Conservation (phyloP, 2,113 vertebrate species). For the Martes martes region DNA sequence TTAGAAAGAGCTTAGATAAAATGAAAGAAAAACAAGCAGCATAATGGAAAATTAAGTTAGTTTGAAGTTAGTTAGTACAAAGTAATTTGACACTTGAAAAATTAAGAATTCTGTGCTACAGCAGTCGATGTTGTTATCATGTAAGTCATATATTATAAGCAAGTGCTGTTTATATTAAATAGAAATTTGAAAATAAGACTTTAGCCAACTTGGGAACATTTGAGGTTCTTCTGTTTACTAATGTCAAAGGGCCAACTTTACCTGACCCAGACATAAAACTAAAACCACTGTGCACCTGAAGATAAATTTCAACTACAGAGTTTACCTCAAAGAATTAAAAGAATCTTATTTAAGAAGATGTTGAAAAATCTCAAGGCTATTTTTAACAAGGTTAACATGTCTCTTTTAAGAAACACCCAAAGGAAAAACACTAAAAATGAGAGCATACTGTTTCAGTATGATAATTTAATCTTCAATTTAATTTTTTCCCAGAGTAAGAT, state of each 20-base stretch:
- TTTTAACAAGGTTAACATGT: constrained; percentile 19
- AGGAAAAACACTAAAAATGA: constrained; percentile 21
- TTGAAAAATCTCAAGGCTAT: constrained; percentile 38
- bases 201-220: constrained; percentile 24
- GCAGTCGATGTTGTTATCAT: neutral
- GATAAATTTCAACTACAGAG: constrained; percentile 22
- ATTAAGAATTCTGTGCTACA: constrained; percentile 21
- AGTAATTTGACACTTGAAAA: constrained; percentile 35
- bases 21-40: constrained; percentile 79
- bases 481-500: neutral
- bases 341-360: constrained; percentile 8
- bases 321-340: constrained; percentile 2
- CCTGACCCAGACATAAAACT: constrained; percentile 13
- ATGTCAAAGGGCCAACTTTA: constrained; percentile 49
- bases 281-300: constrained; percentile 39
- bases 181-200: constrained; percentile 32
- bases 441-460: constrained; percentile 38
- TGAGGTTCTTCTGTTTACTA: constrained; percentile 8
- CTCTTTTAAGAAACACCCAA: constrained; percentile 14
- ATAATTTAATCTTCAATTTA: constrained; percentile 18
- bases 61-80: constrained; percentile 65
- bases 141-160: neutral
- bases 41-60: constrained; percentile 87
- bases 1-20: constrained; percentile 75
- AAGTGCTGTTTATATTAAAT: neutral